Percentiles rank a stretch among this genome's conserved stretches.
Conservation (phyloP, 1,140 invertebrate species). For the Chymomyza costata region DNA sequence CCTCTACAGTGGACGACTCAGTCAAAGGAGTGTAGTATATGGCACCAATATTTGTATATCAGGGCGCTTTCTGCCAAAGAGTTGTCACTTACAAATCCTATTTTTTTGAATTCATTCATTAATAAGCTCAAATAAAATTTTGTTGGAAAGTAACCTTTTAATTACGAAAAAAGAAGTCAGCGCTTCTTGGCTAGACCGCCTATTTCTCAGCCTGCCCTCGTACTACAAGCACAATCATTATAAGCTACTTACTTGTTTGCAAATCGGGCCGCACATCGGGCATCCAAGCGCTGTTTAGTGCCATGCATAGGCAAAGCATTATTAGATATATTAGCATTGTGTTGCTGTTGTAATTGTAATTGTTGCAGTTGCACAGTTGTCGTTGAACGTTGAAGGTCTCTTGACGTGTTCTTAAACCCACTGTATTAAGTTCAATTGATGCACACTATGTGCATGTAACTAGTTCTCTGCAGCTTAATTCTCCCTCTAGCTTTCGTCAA, state of each 20-base stretch:
- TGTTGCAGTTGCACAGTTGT: constrained; percentile 10
- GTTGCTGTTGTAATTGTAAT: constrained; percentile 15
- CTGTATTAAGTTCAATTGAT: constrained; percentile 45
- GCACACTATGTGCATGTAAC: background rate
- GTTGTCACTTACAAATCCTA: no score
- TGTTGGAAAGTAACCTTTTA: background rate
- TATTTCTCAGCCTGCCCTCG: no score
- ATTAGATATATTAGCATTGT: constrained; percentile 32
- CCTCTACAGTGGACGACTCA: no score
- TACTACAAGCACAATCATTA: constrained; percentile 23
- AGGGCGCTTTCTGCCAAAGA: no score
- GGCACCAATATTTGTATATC: no score
- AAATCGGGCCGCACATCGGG: constrained; percentile 73
- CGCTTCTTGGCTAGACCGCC: no score
- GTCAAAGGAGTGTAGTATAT: no score
- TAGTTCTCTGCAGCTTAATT: background rate
- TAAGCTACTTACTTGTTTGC: constrained; percentile 60
- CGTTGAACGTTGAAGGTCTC: constrained; percentile 47
- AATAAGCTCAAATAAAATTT: background rate
- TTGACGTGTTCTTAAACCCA: constrained; percentile 36
- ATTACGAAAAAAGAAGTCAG: background rate
- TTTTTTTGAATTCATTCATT: no score
- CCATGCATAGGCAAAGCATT: constrained; percentile 6
- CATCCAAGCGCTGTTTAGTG: constrained; percentile 52
- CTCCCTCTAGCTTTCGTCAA: background rate